Base-by-base conservation (phyloP, 2,797 vertebrate species). In the Sebastes hopkinsi region DNA sequence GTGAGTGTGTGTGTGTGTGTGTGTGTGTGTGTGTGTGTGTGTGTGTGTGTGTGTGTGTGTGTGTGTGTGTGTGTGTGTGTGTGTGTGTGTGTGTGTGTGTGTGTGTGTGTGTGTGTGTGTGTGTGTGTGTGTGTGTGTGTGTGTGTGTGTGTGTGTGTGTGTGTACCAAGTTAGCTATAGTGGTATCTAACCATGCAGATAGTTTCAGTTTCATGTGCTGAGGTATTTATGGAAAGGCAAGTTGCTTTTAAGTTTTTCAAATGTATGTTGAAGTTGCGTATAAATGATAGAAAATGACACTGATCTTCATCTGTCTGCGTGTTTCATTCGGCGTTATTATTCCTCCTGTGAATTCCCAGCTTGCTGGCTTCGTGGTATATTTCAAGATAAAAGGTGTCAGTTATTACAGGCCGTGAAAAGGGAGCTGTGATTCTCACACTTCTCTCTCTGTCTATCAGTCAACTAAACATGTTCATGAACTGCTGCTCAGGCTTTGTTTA, bases 61-160 rank as follows among this genome's bases (percentile, higher is more conserved):
- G 22, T 73, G 27, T 52, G 13, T 55, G 25, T 12, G 97, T 99
- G 87, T 97, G 97, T 96, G 1, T 62, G n/a, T 60, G 18, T 46
- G 12, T 38, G 27, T 52, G 13, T 3, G 29, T 30, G 30, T 30
- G 30, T 11, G 22, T 73, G 27, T 52, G 13, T 55, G 25, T 12
- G 97, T 99, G 87, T 97, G 97, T 96, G 1, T 62, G n/a, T 60
- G 18, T 46, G 12, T 38, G 27, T 52, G 13, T 3, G 29, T 30
- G 30, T 30, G 30, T 11, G 22, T 73, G 27, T 52, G 13, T 55
- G 25, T 12, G 97, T 99, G 87, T 97, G 97, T 96, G 1, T 62
- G n/a, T 60, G 18, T 46, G 12, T 38, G 27, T 52, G 13, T 3
- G 29, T 30, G 30, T 30, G 30, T 11, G 22, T 73, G 27, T 52